phyloP scores from a whole-genome alignment of 2,888 invertebrate species.

The Xanthorhoe spadicearia region DNA sequence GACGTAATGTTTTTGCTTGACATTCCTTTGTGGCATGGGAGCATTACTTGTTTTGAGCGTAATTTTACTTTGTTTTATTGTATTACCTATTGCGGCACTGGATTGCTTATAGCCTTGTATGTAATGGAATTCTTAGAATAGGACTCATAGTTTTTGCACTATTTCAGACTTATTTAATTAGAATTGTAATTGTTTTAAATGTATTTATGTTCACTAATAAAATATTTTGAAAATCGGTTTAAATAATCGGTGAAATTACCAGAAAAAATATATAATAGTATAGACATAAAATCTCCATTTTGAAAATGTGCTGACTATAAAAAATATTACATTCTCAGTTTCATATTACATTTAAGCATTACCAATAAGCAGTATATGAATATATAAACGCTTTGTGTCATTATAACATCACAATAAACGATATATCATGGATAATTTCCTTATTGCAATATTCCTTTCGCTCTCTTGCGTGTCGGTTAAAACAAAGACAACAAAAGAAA shows the following conservation, averaged over 20 bases:
- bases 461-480: conserved; percentile 2
- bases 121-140: background rate
- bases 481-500: conserved; percentile 27
- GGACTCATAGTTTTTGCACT: background rate
- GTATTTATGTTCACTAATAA: too few relatives aligned
- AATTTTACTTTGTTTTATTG: conserved; percentile 43
- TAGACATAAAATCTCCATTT: too few relatives aligned
- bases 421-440: conserved; percentile 26
- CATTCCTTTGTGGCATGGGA: conserved; percentile 32
- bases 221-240: too few relatives aligned
- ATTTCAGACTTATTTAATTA: background rate
- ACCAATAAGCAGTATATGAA: conserved; percentile 22
- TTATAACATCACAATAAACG: conserved; percentile 18
- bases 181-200: background rate
- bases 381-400: conserved; percentile 27
- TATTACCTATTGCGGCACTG: conserved; percentile 21
- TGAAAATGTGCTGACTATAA: conserved; percentile 4
- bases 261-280: too few relatives aligned
- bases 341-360: conserved; percentile 19
- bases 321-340: conserved; percentile 6
- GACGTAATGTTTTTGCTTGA: conserved; percentile 36
- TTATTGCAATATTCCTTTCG: conserved; percentile 21
- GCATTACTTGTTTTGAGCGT: conserved; percentile 26
- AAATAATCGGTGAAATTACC: too few relatives aligned
- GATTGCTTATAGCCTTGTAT: background rate